These are phyloP conservation scores for Eristalinus sepulchralis DNA, from an alignment of 2,888 invertebrate species.

Conservation along the genomic window DNA sequence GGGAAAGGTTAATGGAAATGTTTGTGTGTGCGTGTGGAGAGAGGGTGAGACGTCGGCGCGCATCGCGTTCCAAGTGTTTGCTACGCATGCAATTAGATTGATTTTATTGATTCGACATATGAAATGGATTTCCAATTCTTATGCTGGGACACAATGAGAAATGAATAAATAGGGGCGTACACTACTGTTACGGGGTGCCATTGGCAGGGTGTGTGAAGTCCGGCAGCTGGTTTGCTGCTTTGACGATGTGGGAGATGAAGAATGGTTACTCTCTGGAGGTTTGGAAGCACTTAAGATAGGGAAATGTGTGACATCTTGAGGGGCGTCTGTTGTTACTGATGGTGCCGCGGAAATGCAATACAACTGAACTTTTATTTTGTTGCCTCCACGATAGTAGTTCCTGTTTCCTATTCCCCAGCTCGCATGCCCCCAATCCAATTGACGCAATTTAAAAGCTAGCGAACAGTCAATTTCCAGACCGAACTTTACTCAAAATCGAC, in stretches of 20 bases:
- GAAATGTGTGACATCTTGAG: background rate
- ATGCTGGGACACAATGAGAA: background rate
- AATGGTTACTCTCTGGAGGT: background rate
- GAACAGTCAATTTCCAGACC: background rate
- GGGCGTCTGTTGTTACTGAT: background rate
- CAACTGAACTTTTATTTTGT: too few species aligned
- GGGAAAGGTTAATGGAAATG: slow-evolving; percentile 32
- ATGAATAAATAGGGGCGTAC: background rate
- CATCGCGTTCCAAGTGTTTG: background rate
- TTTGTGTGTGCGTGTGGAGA: background rate
- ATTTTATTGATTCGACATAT: slow-evolving; percentile 15
- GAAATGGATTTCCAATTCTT: background rate
- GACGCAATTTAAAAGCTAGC: background rate
- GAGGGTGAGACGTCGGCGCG: background rate
- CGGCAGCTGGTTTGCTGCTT: background rate
- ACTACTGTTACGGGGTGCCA: background rate
- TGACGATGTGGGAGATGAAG: background rate
- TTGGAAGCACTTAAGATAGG: background rate
- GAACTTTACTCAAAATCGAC: background rate
- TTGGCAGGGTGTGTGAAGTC: background rate
- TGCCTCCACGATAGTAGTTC: too few species aligned
- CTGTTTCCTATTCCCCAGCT: too few species aligned
- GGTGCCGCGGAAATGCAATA: too few species aligned
- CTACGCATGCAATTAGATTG: slow-evolving; percentile 12
- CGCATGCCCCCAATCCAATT: background rate